Conservation (phyloP, 2,797 vertebrate species). For the Loris lydekkerianus region DNA sequence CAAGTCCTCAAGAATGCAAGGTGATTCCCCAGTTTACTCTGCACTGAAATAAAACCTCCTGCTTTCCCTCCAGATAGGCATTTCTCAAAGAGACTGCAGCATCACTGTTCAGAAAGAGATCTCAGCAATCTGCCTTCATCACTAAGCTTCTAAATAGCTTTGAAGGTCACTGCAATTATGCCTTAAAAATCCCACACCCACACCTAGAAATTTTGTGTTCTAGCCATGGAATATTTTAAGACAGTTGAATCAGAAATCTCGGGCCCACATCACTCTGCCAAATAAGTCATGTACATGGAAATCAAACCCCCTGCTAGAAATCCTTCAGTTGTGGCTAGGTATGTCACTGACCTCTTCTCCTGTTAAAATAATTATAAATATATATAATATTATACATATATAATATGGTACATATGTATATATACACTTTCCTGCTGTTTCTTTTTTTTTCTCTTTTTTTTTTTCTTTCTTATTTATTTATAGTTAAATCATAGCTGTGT, state of each 20-base stretch:
- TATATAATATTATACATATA: too few species aligned
- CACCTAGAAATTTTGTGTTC: slow-evolving; percentile 44
- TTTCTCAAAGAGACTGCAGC: not conserved
- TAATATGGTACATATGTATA: not conserved
- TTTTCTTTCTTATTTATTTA: too few species aligned
- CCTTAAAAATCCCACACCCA: slow-evolving; percentile 68
- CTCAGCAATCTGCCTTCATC: slow-evolving; percentile 37
- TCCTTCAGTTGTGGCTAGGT: not conserved
- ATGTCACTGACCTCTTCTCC: not conserved
- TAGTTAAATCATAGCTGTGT: too few species aligned
- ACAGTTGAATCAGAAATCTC: slow-evolving; percentile 61
- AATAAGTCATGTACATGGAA: slow-evolving; percentile 48
- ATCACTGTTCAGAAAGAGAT: slow-evolving; percentile 47
- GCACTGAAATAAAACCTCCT: not conserved
- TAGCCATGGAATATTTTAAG: slow-evolving; percentile 65
- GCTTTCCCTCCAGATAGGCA: not conserved
- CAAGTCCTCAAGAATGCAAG: not conserved
- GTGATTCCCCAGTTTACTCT: not conserved
- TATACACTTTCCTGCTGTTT: not conserved
- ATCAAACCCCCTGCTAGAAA: slow-evolving; percentile 9
- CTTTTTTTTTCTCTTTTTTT: not conserved
- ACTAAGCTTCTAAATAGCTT: slow-evolving; percentile 42
- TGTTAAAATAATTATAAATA: not conserved
- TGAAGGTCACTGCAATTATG: slow-evolving; percentile 48
- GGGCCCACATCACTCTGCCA: not conserved